Conservation (phyloP, 2,797 vertebrate genomes). For the Hapalemur alaotrensis region DNA sequence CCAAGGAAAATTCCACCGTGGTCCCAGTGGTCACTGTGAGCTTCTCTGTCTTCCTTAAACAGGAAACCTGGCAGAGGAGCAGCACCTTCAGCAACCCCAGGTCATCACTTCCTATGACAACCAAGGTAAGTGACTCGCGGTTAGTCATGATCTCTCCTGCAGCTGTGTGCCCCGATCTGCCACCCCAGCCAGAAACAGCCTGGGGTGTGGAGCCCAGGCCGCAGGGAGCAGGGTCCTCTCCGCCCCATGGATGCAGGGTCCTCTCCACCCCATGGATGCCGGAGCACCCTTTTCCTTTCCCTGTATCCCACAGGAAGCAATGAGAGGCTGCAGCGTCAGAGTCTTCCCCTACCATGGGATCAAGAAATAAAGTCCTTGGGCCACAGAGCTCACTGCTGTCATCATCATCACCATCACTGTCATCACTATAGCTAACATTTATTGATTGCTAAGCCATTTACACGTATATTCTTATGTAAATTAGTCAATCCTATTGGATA, state of each 20-base stretch:
- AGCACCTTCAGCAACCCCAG: constrained; percentile 52
- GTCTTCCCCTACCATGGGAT: background rate
- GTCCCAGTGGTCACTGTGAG: constrained; percentile 17
- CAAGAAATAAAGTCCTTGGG: background rate
- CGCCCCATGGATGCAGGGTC: background rate
- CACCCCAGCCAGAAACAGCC: background rate
- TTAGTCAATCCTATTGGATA: background rate
- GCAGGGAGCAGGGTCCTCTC: background rate
- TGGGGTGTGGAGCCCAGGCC: background rate
- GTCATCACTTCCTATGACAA: constrained; percentile 65
- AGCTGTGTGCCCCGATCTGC: background rate
- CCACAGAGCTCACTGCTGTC: background rate
- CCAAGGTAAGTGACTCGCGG: constrained; percentile 75
- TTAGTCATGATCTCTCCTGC: background rate
- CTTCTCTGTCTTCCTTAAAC: constrained; percentile 51
- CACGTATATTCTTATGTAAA: background rate
- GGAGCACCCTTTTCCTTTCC: background rate
- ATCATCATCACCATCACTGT: background rate
- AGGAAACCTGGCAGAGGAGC: constrained; percentile 66
- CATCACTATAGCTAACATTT: background rate
- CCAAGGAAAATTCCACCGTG: background rate
- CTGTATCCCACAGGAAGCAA: background rate
- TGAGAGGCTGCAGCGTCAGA: background rate
- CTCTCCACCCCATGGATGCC: background rate
- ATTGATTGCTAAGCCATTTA: background rate